These are phyloP conservation scores for Dipus sagitta DNA, from an alignment of 2,797 vertebrate genomes.

Conservation along the genomic window DNA sequence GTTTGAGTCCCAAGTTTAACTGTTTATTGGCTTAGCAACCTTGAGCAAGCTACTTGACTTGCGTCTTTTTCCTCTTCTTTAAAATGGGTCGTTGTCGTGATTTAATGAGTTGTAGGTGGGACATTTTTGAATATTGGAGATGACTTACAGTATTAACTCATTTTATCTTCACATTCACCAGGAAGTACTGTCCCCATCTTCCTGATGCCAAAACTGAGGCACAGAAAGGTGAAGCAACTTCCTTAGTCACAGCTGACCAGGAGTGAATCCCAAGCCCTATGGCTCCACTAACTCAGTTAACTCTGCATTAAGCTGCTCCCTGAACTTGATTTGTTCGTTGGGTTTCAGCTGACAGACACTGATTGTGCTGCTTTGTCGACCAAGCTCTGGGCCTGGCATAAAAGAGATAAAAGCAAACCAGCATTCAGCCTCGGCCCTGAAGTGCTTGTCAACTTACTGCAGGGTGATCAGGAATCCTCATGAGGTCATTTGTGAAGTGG, in stretches of 20 bases:
- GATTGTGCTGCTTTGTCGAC: background rate
- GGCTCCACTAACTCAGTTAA: background rate
- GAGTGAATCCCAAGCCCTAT: background rate
- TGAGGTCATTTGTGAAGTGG: slow-evolving; percentile 2
- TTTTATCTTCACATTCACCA: background rate
- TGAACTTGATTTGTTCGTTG: background rate
- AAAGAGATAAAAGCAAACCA: background rate
- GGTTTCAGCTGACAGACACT: background rate
- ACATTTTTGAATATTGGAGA: slow-evolving; percentile 19
- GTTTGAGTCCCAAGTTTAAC: background rate
- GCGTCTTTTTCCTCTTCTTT: background rate
- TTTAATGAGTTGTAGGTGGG: background rate
- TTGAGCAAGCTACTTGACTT: background rate
- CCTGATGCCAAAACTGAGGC: background rate
- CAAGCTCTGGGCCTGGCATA: background rate
- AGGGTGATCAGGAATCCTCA: background rate
- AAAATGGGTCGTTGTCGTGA: background rate
- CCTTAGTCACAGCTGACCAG: background rate
- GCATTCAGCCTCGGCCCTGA: background rate
- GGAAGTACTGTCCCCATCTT: background rate
- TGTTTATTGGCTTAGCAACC: background rate
- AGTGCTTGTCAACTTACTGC: background rate
- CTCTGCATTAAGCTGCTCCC: background rate
- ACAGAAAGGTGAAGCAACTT: slow-evolving; percentile 20
- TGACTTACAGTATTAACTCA: background rate